Evolutionary conservation across 2,113 vertebrate genomes (phyloP).

Genomic region (Aegithalos caudatus): DNA sequence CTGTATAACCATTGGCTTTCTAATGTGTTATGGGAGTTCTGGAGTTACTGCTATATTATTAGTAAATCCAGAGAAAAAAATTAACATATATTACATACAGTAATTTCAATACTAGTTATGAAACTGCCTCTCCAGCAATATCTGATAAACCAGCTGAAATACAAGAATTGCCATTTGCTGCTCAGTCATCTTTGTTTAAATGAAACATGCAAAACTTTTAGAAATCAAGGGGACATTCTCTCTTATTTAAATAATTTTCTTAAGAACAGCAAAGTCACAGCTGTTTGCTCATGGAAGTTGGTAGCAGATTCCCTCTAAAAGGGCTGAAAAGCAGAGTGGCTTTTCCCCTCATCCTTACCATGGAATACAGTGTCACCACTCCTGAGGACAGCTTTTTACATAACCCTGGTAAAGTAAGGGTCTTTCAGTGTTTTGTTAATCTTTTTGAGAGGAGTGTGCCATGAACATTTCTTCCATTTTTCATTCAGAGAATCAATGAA

Average conservation of each 20-base stretch:
- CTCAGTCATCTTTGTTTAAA: background rate
- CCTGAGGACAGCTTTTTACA: background rate
- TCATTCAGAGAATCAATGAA: background rate
- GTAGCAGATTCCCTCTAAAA: background rate
- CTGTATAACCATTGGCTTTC: background rate
- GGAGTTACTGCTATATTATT: background rate
- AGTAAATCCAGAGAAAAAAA: background rate
- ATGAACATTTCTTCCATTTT: background rate
- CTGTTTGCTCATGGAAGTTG: background rate
- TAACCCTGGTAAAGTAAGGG: background rate
- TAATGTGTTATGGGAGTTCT: background rate
- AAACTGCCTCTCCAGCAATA: background rate
- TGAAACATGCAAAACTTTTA: background rate
- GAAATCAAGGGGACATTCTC: background rate
- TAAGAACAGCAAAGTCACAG: background rate
- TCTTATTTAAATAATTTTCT: background rate
- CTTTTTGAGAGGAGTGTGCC: background rate
- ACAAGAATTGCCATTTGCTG: background rate
- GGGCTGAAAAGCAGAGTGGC: background rate
- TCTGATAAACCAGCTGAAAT: background rate
- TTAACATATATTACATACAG: background rate
- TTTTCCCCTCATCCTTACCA: background rate
- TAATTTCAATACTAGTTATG: background rate
- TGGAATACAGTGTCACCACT: background rate
- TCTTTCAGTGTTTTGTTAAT: background rate